A percentile compares a stretch with the other conserved stretches of the same genome.
Conservation (phyloP, 1,140 invertebrate genomes). For the Adoxophyes honmai region DNA sequence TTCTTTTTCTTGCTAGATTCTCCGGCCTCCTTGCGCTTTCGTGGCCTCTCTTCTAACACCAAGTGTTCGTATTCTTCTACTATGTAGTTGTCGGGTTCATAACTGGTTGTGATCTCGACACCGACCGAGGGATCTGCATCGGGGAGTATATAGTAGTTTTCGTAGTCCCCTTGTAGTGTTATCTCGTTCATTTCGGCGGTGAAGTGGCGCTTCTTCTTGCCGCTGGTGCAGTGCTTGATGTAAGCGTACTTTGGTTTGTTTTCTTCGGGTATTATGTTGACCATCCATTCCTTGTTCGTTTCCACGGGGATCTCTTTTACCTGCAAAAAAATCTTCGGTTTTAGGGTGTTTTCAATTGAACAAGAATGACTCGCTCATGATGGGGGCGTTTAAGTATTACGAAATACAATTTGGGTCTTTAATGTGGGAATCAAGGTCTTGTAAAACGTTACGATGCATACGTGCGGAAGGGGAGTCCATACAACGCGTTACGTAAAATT, state of each 20-base stretch:
- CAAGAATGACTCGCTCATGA: too few relatives aligned
- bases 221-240: slow-evolving; percentile 58
- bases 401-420: too few relatives aligned
- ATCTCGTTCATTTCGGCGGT: slow-evolving; percentile 65
- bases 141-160: slow-evolving; percentile 66
- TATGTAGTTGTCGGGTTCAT: slow-evolving; percentile 60
- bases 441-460: too few relatives aligned
- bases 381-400: too few relatives aligned
- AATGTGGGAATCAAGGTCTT: too few relatives aligned
- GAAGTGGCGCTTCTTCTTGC: slow-evolving; percentile 64
- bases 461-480: too few relatives aligned
- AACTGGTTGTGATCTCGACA: slow-evolving; percentile 60
- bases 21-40: slow-evolving; percentile 40
- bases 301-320: slow-evolving; percentile 53
- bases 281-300: slow-evolving; percentile 51
- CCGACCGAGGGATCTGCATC: slow-evolving; percentile 61
- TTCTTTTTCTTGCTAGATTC: slow-evolving; percentile 37
- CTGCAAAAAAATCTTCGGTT: too few relatives aligned
- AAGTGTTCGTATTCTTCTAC: slow-evolving; percentile 60
- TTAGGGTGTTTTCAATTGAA: too few relatives aligned
- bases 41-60: slow-evolving; percentile 52
- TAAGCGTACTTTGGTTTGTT: slow-evolving; percentile 61
- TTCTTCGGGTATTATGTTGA: slow-evolving; percentile 61
- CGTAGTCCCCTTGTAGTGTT: slow-evolving; percentile 55
- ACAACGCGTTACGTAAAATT: too few relatives aligned